Conservation (phyloP, 2,888 invertebrate genomes). For the Cistogaster globosa region DNA sequence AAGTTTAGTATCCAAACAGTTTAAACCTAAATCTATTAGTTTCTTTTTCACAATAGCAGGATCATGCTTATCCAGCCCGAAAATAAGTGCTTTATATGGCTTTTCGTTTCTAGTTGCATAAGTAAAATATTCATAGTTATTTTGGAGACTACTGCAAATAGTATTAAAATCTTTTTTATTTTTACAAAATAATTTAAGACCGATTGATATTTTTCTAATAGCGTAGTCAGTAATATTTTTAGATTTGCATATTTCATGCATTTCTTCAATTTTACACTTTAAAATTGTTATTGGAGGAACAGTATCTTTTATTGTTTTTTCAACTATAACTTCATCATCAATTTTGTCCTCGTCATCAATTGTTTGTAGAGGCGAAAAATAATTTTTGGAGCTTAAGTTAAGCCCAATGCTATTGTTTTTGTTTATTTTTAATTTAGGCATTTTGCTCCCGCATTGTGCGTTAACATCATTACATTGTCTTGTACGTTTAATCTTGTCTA, state of each 20-base stretch:
- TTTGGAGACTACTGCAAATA: no score
- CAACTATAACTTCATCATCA: no score
- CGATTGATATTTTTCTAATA: neutral
- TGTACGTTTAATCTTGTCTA: no score
- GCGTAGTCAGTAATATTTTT: constrained; percentile 7
- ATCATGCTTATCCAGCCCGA: constrained; percentile 14
- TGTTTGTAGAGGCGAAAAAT: no score
- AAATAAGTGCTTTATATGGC: constrained; percentile 17
- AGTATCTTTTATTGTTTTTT: neutral
- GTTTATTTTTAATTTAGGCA: no score
- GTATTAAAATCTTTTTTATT: no score
- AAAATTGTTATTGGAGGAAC: constrained; percentile 5
- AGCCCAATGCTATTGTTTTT: no score
- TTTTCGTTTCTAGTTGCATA: constrained; percentile 27
- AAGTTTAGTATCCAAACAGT: constrained; percentile 11
- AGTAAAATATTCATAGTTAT: constrained; percentile 10
- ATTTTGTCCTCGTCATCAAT: no score
- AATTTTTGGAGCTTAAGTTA: no score
- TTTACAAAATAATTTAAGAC: no score
- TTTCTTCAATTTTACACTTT: constrained; percentile 34
- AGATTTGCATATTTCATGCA: constrained; percentile 23
- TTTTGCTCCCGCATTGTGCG: no score
- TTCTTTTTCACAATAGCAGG: neutral
- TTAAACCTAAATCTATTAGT: neutral
- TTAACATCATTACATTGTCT: no score